phyloP scores from a whole-genome alignment of 1,140 invertebrate species.

The Phortica variegata region DNA sequence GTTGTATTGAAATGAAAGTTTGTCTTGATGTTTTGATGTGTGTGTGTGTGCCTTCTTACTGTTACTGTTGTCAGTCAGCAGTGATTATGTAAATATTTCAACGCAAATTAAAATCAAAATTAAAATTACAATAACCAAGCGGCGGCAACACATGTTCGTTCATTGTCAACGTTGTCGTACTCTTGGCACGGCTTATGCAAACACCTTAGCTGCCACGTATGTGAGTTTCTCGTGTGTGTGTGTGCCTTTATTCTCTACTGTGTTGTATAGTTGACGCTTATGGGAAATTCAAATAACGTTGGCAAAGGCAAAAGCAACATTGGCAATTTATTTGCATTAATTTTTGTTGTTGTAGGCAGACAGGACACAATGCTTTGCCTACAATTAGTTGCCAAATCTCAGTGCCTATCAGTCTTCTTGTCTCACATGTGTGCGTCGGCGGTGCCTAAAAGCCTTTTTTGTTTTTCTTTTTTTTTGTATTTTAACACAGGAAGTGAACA shows the following conservation, averaged over 20 bases:
- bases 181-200: background rate
- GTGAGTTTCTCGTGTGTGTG: background rate
- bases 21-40: constrained; percentile 6
- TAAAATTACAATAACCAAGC: constrained; percentile 53
- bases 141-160: constrained; percentile 42
- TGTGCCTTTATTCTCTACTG: background rate
- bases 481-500: too few species aligned
- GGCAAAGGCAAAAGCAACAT: too few species aligned
- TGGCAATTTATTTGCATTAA: constrained; percentile 55
- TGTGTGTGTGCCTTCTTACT: constrained; percentile 7
- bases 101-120: constrained; percentile 55
- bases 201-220: background rate
- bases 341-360: too few species aligned
- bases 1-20: constrained; percentile 1
- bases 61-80: constrained; percentile 45
- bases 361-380: too few species aligned
- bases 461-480: too few species aligned
- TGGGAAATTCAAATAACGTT: constrained; percentile 55
- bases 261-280: constrained; percentile 17
- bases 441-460: too few species aligned
- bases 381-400: too few species aligned
- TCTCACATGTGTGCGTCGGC: too few species aligned
- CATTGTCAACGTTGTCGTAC: constrained; percentile 15
- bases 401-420: too few species aligned
- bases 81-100: constrained; percentile 56